Conservation (phyloP, 2,888 invertebrate species). For the Andrena fulva region DNA sequence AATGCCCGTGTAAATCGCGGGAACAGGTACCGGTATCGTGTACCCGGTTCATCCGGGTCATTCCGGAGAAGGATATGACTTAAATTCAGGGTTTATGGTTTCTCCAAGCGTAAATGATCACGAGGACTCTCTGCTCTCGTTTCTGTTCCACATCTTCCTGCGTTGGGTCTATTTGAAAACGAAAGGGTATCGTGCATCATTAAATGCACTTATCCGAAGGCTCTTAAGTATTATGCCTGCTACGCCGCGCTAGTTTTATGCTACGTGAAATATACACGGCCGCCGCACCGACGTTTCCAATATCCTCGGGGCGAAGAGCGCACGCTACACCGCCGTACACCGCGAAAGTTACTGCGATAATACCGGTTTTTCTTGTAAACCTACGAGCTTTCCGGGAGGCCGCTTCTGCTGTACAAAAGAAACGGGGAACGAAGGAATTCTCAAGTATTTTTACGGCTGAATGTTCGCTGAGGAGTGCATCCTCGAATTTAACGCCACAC, state of each 20-base stretch:
- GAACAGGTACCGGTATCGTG: conserved; percentile 68
- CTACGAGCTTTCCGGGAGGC: conserved; percentile 38
- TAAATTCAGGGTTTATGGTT: conserved; percentile 71
- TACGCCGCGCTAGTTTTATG: conserved; percentile 64
- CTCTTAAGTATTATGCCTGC: conserved; percentile 61
- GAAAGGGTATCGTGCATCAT: conserved; percentile 68
- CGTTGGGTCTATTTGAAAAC: conserved; percentile 37
- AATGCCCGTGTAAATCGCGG: conserved; percentile 72
- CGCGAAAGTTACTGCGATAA: conserved; percentile 63
- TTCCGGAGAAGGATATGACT: conserved; percentile 58
- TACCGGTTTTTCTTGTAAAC: conserved; percentile 49
- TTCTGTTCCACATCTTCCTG: conserved; percentile 31
- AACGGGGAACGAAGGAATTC: conserved; percentile 21
- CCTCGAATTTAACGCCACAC: not conserved
- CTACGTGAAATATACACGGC: conserved; percentile 63
- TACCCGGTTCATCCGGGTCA: conserved; percentile 70
- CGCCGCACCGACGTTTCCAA: conserved; percentile 65
- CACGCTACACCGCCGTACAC: conserved; percentile 44
- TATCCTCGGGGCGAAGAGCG: conserved; percentile 60
- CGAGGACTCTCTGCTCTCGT: conserved; percentile 40
- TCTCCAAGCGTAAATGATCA: conserved; percentile 67
- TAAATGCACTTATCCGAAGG: conserved; percentile 71
- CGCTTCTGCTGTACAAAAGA: conserved; percentile 23
- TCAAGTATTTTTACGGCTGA: not conserved
- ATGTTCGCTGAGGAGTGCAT: not conserved